Base-by-base conservation (phyloP, 2,888 invertebrate species). In the Thelaira solivaga region DNA sequence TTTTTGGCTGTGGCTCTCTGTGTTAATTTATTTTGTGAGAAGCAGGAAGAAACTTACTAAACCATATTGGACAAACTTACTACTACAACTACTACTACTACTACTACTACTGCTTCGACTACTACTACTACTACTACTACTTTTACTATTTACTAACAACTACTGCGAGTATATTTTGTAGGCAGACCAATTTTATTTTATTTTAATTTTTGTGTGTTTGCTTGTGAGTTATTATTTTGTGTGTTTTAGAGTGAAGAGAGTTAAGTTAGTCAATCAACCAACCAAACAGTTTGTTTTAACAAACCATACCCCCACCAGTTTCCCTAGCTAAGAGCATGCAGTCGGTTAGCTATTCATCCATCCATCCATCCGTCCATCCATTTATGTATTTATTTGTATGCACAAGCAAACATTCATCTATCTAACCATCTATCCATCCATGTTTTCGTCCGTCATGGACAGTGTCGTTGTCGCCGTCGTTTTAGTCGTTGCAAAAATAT, bases 131-230 rank as follows among this genome's bases (percentile, higher is more conserved):
- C 5, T 26, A 57, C 18, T 41, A 61, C 59, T n/a, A n/a, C n/a
- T n/a, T n/a, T n/a, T n/a, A n/a, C n/a, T n/a, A 29, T 41, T 2
- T 13, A n/a, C n/a, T n/a, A n/a, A n/a, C n/a, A n/a, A n/a, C n/a
- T n/a, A n/a, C n/a, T n/a, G n/a, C n/a, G n/a, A n/a, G n/a, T n/a
- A 26, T 41, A 59, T 71, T 69, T 71, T 36, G 72, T 72, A 64
- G 72, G 64, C 72, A 72, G 72, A 64, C 72, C 55, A 55, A 72
- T 61, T 53, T 29, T 7, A 22, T 26, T 43, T 49, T 34, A 4
- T 41, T 53, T 16, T 6, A 1, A 7, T 1, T 20, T 55, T 45
- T 31, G 16, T 18, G 10, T 34, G 31, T 45, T 43, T 20, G 4
- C 2, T 24, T 36, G 20, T n/a, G 16, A 39, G 24, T 39, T 8